Conservation (phyloP, 2,888 invertebrate genomes). For the Fragum fragum region DNA sequence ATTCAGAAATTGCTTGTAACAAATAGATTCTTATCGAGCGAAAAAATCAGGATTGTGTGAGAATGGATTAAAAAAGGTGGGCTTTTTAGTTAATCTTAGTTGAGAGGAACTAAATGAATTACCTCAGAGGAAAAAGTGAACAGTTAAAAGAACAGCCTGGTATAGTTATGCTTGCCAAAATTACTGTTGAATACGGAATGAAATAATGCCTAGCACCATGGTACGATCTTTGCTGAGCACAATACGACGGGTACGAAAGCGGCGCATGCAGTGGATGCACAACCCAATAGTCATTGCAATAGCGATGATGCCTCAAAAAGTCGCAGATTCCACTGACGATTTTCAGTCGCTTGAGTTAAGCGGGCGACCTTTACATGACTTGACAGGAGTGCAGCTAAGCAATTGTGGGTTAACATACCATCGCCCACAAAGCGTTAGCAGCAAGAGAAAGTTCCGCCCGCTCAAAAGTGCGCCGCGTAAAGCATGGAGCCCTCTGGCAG, state of each 20-base stretch:
- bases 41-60: too few relatives aligned
- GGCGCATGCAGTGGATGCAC: conserved; percentile 39
- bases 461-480: conserved; percentile 15
- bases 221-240: not conserved
- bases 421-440: conserved; percentile 25
- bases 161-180: too few relatives aligned
- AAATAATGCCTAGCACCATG: conserved; percentile 16
- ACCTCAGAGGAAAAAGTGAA: too few relatives aligned
- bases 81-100: too few relatives aligned
- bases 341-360: conserved; percentile 8
- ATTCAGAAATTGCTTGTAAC: too few relatives aligned
- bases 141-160: too few relatives aligned
- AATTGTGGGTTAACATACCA: conserved; percentile 17
- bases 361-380: conserved; percentile 25
- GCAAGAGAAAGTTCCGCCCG: conserved; percentile 5
- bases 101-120: too few relatives aligned
- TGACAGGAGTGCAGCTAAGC: conserved; percentile 19
- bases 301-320: conserved; percentile 11
- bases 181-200: too few relatives aligned
- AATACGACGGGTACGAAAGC: not conserved
- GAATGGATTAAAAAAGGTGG: too few relatives aligned
- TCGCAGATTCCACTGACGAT: not conserved
- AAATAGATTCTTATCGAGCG: too few relatives aligned
- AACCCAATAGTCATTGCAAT: conserved; percentile 51
- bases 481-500: conserved; percentile 21